Base-by-base conservation (phyloP, 2,797 vertebrate species). In the Todus mexicanus region DNA sequence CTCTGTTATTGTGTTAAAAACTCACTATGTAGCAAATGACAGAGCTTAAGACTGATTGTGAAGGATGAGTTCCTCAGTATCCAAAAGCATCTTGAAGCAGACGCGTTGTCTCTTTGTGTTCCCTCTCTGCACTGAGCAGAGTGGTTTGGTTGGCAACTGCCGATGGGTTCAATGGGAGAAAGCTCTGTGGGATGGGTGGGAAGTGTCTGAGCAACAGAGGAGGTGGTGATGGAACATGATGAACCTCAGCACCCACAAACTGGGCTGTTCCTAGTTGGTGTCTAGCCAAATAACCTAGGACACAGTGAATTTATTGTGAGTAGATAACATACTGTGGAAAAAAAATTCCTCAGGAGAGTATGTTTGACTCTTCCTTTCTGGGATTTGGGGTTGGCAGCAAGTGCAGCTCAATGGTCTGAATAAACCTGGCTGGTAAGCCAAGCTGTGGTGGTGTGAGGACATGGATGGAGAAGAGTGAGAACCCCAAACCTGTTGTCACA, bases 381-480 rank as follows among this genome's bases (percentile, higher is more conserved):
- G 6, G 33, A 15, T 42, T 22, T 35, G 48, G 31, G 18, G 6
- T 25, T 40, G 64, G 18, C 1, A 8, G 42, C 53, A 84, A 57
- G 33, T 5, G 12, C 26, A 33, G 8, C 40, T 64, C 38, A 33
- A 6, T 10, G n/a, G 10, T 20, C 42, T 72, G 59, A 68, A 11
- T 15, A 17, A 61, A 26, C 7, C 29, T n/a, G 23, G 10, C 25
- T n/a, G 48, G 25, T 66, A 27, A 43, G 16, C 33, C 59, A 45
- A 45, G 20, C 11, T 1, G 2, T 37, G 11, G 47, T n/a, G 51
- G 13, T 37, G 15, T 27, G 33, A n/a, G 40, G 14, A 45, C 0
- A 2, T 7, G 16, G 56, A 33, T 14, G 17, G 59, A 65, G 27
- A 13, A 45, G 21, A 15, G 25, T 0, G 3, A 69, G 54, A n/a